Evolutionary conservation across 2,888 invertebrate genomes (phyloP), one percentile per base, ranked within the genome.

Genomic region (Eucera pruinosa): DNA sequence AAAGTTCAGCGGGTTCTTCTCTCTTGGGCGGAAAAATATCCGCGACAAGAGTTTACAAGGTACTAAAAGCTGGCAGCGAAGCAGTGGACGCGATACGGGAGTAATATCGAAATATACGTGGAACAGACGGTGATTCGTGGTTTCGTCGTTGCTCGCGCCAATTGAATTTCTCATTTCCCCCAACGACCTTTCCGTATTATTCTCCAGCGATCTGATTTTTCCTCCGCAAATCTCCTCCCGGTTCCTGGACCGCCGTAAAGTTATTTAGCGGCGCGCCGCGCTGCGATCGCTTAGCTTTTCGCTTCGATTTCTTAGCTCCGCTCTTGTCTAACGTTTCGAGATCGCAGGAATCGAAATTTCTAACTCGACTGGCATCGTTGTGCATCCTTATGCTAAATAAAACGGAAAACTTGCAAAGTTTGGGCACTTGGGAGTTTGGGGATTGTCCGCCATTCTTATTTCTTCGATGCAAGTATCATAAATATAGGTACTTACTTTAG

Each of bases 21-120:
- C 33, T 43, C 27, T 39, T 55, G 47, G 39, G n/a, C n/a, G n/a
- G n/a, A n/a, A 52, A 77, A 81, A 81, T 54, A 64, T 57, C 52
- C 57, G 30, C 72, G 54, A 15, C 30, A 25, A 18, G 23, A 58
- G 58, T 83, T 80, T 75, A 68, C 71, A 50, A 65, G 47, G 68
- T 36, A 66, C 58, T 80, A 82, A 84, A 84, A 72, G 52, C 61
- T 55, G 60, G 33, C 39, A 57, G 9, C 41, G 60, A 25, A 62
- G 27, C n/a, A 18, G 23, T 36, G 39, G 45, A 52, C 52, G 20
- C 43, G 64, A 27, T 43, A 36, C 39, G 60, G 33, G 48, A 39
- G 58, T 50, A 70, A 58, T 66, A 73, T 58, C 65, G 68, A 71
- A 73, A 81, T 84, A 77, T 72, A 80, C 71, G 62, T 18, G 3